Conservation (phyloP, 2,113 vertebrate species). For the Ceratotherium simum region DNA sequence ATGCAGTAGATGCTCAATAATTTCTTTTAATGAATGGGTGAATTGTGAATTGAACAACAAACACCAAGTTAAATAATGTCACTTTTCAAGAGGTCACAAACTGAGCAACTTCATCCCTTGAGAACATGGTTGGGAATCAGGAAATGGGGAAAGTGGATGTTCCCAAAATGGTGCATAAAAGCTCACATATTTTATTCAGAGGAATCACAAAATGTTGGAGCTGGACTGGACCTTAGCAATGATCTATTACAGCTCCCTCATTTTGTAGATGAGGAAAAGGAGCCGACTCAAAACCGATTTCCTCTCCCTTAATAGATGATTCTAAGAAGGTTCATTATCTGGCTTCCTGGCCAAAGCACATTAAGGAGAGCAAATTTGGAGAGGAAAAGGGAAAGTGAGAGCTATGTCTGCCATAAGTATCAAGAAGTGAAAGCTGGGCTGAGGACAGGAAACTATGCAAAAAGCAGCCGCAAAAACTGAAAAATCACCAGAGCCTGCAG, state of each 20-base stretch:
- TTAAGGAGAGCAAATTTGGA: slow-evolving; percentile 4
- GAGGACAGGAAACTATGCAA: background rate
- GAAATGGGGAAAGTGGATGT: slow-evolving; percentile 26
- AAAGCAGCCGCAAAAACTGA: background rate
- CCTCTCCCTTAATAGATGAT: slow-evolving; percentile 9
- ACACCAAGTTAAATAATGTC: slow-evolving; percentile 37
- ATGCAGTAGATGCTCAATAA: background rate
- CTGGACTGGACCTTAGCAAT: background rate
- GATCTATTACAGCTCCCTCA: background rate
- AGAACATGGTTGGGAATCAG: slow-evolving; percentile 47
- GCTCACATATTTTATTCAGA: slow-evolving; percentile 7
- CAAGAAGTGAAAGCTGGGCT: background rate
- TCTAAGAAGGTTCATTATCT: slow-evolving; percentile 30
- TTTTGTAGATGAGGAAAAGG: slow-evolving; percentile 25
- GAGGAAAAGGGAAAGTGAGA: background rate
- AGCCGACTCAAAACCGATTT: background rate
- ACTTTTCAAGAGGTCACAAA: slow-evolving; percentile 44
- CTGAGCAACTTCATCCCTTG: background rate
- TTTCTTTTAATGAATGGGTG: slow-evolving; percentile 40
- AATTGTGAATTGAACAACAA: slow-evolving; percentile 21
- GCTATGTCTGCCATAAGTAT: background rate
- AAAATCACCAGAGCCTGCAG: background rate
- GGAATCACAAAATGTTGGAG: background rate
- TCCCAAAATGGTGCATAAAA: background rate
- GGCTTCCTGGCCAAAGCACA: slow-evolving; percentile 45